Conservation (phyloP, 53 echinoderm and acorn worm genomes). For the Crossaster papposus region DNA sequence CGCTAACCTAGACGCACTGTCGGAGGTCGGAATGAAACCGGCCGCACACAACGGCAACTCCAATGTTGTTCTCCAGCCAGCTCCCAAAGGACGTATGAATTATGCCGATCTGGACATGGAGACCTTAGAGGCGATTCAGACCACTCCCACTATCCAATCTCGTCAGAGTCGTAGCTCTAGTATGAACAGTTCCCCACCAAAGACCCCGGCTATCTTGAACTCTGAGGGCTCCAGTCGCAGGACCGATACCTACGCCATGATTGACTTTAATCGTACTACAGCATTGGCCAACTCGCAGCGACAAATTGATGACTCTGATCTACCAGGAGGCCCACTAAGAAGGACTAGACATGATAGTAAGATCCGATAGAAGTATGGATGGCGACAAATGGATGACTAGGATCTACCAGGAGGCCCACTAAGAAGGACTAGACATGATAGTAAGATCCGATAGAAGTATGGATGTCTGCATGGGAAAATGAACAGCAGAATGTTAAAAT, state of each 20-base stretch:
- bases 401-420: too few species aligned
- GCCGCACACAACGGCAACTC: conserved; percentile 15
- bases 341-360: conserved; percentile 81
- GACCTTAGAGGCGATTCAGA: conserved; percentile 42
- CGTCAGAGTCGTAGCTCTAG: conserved; percentile 74
- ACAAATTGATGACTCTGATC: conserved; percentile 73
- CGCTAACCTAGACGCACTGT: conserved; percentile 79
- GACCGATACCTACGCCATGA: conserved; percentile 85
- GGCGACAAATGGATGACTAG: too few species aligned
- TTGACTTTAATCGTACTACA: conserved; percentile 89
- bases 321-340: conserved; percentile 60
- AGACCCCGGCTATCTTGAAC: conserved; percentile 71
- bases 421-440: too few species aligned
- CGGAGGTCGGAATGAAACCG: conserved; percentile 56
- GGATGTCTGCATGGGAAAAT: too few species aligned
- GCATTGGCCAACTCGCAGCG: conserved; percentile 87
- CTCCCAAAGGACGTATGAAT: conserved; percentile 90
- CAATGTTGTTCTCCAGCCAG: conserved; percentile 77
- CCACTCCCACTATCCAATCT: conserved; percentile 11
- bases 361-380: conserved; percentile 24
- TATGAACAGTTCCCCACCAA: conserved; percentile 76
- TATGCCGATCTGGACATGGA: conserved; percentile 93
- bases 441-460: too few species aligned
- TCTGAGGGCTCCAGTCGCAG: conserved; percentile 57
- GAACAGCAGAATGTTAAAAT: too few species aligned